Base-by-base conservation (phyloP, 2,113 vertebrate species). In the Scomber scombrus region DNA sequence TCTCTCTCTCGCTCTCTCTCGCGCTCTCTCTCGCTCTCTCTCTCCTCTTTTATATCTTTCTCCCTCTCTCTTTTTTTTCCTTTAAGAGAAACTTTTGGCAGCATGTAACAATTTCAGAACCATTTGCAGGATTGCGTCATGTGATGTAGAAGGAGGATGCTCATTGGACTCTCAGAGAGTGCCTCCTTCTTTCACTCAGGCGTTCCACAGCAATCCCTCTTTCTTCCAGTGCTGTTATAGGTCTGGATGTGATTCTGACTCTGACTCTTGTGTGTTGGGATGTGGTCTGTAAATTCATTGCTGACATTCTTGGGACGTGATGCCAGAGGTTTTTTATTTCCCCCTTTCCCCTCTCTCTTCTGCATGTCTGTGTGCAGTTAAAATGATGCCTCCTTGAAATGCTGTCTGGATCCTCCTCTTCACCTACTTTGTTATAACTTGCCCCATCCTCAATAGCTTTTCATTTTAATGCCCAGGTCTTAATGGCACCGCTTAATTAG, bases 241-340 rank as follows among this genome's bases (percentile, higher is more conserved):
- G 82, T 88, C 90, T 91, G 92, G 90, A 91, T 91, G 90, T 92
- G 81, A 93, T 91, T 91, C 89, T 69, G 86, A 83, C 79, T 86
- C 82, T 81, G 85, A 89, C 85, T 92, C 87, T 83, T 86, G 90
- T 86, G 84, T 91, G 91, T 93, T 90, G 89, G 87, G 90, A 93
- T 93, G 92, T 92, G 90, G 91, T 94, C 85, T 91, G 87, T 81
- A 92, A 92, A 83, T 89, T 90, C 92, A 92, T 92, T 93, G 88
- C 89, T 93, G 86, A 89, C 92, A 93, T 94, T 94, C 92, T 92
- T 93, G 81, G 78, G 82, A 90, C 57, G 51, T 93, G 91, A 93
- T 91, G 90, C 89, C 82, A 89, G 87, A 89, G 83, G 76, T 74
- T 76, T 85, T 83, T 88, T 88, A 75, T 90, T 89, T 88, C 85